phyloP scores from a whole-genome alignment of 1,140 invertebrate genomes.

The Hydropsyche tenuis region DNA sequence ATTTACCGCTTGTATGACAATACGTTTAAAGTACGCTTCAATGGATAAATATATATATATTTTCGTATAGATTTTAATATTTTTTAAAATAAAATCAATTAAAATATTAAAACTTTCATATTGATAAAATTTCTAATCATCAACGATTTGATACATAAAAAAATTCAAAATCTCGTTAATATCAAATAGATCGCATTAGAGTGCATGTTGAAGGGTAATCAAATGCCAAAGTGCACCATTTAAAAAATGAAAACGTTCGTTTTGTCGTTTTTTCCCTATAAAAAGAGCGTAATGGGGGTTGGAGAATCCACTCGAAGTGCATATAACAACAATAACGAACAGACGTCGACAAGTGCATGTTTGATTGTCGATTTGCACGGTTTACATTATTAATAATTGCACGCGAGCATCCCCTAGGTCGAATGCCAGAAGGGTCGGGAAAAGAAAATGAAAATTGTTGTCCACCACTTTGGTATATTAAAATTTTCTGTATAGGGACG shows the following conservation, averaged over 20 bases:
- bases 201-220: too few relatives aligned
- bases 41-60: too few relatives aligned
- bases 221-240: not conserved
- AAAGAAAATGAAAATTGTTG: not conserved
- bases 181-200: too few relatives aligned
- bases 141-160: too few relatives aligned
- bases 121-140: too few relatives aligned
- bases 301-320: not conserved
- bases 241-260: constrained; percentile 12
- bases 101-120: too few relatives aligned
- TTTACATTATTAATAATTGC: constrained; percentile 18
- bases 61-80: too few relatives aligned
- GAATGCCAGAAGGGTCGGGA: not conserved
- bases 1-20: too few relatives aligned
- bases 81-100: too few relatives aligned
- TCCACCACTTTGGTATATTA: not conserved
- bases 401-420: not conserved
- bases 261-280: not conserved
- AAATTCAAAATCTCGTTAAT: too few relatives aligned
- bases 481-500: too few relatives aligned
- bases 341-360: constrained; percentile 1
- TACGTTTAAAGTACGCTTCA: too few relatives aligned
- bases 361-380: constrained; percentile 14
- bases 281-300: not conserved
- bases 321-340: constrained; percentile 5